Evolutionary conservation across 2,888 invertebrate genomes (phyloP), one percentile per base, ranked within the genome.

Genomic region (Brenthis daphne): DNA sequence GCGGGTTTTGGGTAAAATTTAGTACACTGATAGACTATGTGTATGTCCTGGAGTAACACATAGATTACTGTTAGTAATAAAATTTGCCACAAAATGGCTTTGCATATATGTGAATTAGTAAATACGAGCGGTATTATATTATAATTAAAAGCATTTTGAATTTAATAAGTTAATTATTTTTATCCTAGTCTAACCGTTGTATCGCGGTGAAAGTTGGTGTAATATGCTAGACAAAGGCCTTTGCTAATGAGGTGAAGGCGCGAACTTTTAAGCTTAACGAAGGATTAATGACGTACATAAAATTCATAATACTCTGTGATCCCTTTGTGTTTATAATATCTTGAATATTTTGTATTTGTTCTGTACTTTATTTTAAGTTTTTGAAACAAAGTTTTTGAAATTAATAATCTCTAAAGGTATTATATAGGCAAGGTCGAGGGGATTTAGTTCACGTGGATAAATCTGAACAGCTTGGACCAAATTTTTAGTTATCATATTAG

Each of bases 211-310:
- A 55, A 56, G 20, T 63, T 56, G 24, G 56, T 50, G 57, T 66
- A 66, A 48, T 37, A 48, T 14, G 47, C 24, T 16, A 29, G 67
- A 67, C 63, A 67, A 63, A 63, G 56, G 56, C 50, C 29, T 50
- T 60, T 54, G 29, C 29, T 66, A 67, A 67, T 63, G 67, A 56
- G 61, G 24, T 50, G n/a, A 55, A 50, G 56, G 61, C 50, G 63
- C 47, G 56, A 63, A 61, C 56, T 63, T 63, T 67, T 57, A 20
- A 63, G 56, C 16, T 63, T 63, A 51, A 63, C 53, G n/a, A 47
- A 58, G 66, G 48, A 66, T 60, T 66, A 66, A 66, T 66, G 55
- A 55, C 48, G 54, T 66, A 51, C 48, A 63, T 43, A 43, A 48
- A 56, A 43, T 56, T 55, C 55, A 67, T 51, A 63, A 33, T 56